Evolutionary conservation across 2,113 vertebrate genomes (phyloP).

Genomic region (Boulengeromyrus knoepffleri): DNA sequence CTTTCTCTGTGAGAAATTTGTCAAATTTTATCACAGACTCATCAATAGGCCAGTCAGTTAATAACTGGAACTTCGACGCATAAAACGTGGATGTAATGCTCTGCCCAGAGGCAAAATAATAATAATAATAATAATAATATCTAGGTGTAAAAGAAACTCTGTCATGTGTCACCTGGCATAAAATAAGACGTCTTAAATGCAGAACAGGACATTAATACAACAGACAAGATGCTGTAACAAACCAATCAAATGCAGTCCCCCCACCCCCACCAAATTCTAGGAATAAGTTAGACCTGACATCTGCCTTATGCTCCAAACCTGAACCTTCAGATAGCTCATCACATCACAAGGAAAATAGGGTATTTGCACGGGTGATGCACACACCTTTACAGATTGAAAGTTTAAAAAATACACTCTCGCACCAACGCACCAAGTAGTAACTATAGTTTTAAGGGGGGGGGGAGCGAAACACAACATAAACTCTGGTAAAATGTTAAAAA

Average conservation of each 20-base stretch:
- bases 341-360: not conserved
- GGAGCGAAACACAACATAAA: not conserved
- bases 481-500: not conserved
- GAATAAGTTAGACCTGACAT: not conserved
- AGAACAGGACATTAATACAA: not conserved
- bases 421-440: not conserved
- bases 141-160: not conserved
- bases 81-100: not conserved
- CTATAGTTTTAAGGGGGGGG: not conserved
- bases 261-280: not conserved
- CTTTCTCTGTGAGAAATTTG: not conserved
- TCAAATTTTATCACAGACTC: not conserved
- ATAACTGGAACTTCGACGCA: not conserved
- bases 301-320: not conserved
- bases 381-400: not conserved
- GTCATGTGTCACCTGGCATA: not conserved
- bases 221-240: not conserved
- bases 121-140: not conserved
- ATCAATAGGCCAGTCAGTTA: not conserved
- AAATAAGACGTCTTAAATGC: not conserved
- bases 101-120: not conserved
- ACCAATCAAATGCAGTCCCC: not conserved
- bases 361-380: not conserved
- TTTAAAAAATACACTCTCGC: not conserved
- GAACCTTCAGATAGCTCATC: not conserved